Evolutionary conservation across 2,797 vertebrate species (phyloP), one percentile per base, ranked within the genome.

Genomic region (Atherinosoma microstoma): DNA sequence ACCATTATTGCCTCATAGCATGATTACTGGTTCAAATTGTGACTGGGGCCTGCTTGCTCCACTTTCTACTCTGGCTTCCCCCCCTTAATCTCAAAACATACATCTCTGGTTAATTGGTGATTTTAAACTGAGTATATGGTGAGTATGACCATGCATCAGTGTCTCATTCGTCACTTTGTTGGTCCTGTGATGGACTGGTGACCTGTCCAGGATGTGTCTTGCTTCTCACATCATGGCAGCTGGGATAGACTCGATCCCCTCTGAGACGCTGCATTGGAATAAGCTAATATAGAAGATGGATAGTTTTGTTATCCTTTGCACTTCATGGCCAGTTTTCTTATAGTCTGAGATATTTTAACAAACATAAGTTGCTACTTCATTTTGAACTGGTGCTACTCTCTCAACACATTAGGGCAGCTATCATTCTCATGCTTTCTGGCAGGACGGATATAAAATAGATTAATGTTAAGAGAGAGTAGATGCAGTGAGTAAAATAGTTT

Each of bases 401-500:
- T 68, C n/a, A 36, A 29, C 47, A 71, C 40, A 53, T 65, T 58
- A 12, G 20, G 27, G 69, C 22, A 30, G 29, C 24, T 38, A 45
- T 69, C 42, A 42, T 45, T 69, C 6, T 67, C 3, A 4, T 75
- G 29, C 15, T 64, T 62, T 70, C 40, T 54, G 18, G 6, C 57
- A 63, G 24, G 49, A 54, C 61, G 16, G 15, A 64, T 32, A 61
- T 67, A n/a, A 75, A 80, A 74, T 24, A 36, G 36, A 40, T 9
- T 6, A 24, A 6, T 66, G 29, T 32, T 47, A 22, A 54, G 35
- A 64, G 27, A 64, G 20, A 64, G 2, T 30, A 58, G 61, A 68
- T 51, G 58, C 42, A 61, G 45, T 68, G 57, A 77, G 76, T 81
- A 74, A 68, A 70, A 57, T n/a, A 9, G 2, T 72, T 27, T 67